These are phyloP conservation scores for Protonemura montana DNA, from an alignment of 2,888 invertebrate genomes.

Conservation along the genomic window DNA sequence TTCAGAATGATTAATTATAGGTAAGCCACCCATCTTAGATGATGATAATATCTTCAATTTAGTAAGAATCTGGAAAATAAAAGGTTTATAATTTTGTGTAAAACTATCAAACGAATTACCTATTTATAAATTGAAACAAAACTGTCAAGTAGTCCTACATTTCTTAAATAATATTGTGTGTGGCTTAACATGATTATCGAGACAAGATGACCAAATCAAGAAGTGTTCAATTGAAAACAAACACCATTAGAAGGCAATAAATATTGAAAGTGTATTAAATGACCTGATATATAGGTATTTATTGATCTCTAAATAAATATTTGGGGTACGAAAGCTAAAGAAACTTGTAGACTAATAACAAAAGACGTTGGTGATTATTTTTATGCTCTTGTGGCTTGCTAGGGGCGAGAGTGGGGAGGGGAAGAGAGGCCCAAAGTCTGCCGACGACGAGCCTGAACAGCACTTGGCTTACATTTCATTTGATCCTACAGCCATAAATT, in stretches of 20 bases:
- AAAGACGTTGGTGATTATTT: conserved; percentile 47
- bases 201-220: too few species aligned
- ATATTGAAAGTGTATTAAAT: too few species aligned
- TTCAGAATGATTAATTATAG: neutral
- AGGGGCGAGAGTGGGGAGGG: neutral
- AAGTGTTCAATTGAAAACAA: too few species aligned
- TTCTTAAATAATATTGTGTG: too few species aligned
- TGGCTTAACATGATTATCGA: too few species aligned
- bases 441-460: conserved; percentile 32
- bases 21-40: neutral
- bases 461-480: conserved; percentile 42
- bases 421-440: neutral
- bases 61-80: neutral
- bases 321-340: conserved; percentile 38
- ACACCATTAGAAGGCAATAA: too few species aligned
- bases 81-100: too few species aligned
- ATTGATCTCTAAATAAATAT: conserved; percentile 13
- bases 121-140: too few species aligned
- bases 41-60: neutral
- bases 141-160: too few species aligned
- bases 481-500: conserved; percentile 38
- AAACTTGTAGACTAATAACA: conserved; percentile 45
- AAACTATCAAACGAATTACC: too few species aligned
- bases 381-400: conserved; percentile 19
- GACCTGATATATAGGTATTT: too few species aligned